Evolutionary conservation across 2,888 invertebrate genomes (phyloP).

Genomic region (Archips xylosteana): DNA sequence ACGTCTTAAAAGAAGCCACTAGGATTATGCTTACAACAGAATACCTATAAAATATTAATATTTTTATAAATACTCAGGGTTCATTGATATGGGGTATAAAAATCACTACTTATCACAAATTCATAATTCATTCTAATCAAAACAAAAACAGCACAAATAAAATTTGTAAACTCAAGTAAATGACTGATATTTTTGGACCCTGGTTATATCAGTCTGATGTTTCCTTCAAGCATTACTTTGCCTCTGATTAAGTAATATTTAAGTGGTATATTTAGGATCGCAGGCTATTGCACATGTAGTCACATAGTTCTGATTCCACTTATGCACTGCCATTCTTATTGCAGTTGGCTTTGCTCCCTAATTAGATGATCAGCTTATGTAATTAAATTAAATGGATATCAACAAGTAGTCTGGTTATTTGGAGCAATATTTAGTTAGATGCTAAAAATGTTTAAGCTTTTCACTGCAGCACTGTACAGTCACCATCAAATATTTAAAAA

Average conservation of each 20-base stretch:
- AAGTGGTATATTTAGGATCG: slow-evolving; percentile 1
- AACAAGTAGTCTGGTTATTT: slow-evolving; percentile 23
- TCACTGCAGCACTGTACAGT: slow-evolving; percentile 8
- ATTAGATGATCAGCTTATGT: slow-evolving; percentile 23
- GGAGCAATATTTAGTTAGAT: slow-evolving; percentile 1
- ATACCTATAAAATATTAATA: slow-evolving; percentile 35
- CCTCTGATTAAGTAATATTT: not conserved
- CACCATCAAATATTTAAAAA: not conserved
- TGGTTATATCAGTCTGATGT: slow-evolving; percentile 26
- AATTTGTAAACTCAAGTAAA: not conserved
- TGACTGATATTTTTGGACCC: slow-evolving; percentile 39
- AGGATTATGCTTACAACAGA: not conserved
- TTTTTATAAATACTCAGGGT: slow-evolving; percentile 37
- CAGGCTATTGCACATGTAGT: slow-evolving; percentile 22
- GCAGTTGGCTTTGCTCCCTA: slow-evolving; percentile 17
- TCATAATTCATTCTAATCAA: not conserved
- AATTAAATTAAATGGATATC: not conserved
- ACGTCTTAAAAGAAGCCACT: not conserved
- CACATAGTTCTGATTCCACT: slow-evolving; percentile 12
- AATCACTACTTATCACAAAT: not conserved
- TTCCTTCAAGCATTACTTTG: slow-evolving; percentile 23
- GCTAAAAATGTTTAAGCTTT: slow-evolving; percentile 11
- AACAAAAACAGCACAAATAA: not conserved
- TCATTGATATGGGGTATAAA: slow-evolving; percentile 35
- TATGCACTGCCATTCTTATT: slow-evolving; percentile 27